Evolutionary conservation across 2,888 invertebrate genomes (phyloP), one percentile per base, ranked within the genome.

Genomic region (Cosmopolites sordidus): DNA sequence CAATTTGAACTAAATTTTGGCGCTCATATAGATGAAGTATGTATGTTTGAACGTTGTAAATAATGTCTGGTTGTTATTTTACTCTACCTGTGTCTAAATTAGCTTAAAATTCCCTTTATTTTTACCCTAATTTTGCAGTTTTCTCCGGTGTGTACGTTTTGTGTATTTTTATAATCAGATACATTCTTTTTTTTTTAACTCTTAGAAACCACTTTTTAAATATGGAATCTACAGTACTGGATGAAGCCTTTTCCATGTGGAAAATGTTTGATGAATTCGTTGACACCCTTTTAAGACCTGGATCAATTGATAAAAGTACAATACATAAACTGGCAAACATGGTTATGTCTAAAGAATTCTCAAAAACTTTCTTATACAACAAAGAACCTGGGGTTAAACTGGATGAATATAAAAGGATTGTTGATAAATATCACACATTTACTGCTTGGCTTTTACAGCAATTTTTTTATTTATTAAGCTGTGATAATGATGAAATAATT

Each of bases 381-480:
- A 69, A 74, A 37, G 76, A 79, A 43, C 69, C 73, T 1, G 73
- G 72, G 54, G 72, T 75, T 60, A 74, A 77, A 17, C 77, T 76
- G 56, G 68, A 71, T 38, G 74, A 77, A 60, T 79, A 80, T 62
- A 69, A 73, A 63, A 71, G 53, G 16, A 64, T 72, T 27, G 64
- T 67, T 43, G 60, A 66, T 46, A 69, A 70, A 54, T 73, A 74
- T 60, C 64, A 68, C 68, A 74, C 81, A 1, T 86, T 84, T 60
- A 82, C 82, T 48, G 79, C 78, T 12, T 86, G 86, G 86, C 69
- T 86, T 1, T 73, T 85, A 48, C 85, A 84, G n/a, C 75, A 80
- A 64, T 74, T 85, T 62, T 84, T 84, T 67, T 82, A 83, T 72
- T 73, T 85, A 30, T 76, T 83, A 67, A 80, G 79, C 37, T 75